Evolutionary conservation across 2,797 vertebrate species (phyloP).

Genomic region (Pangasius macronema): DNA sequence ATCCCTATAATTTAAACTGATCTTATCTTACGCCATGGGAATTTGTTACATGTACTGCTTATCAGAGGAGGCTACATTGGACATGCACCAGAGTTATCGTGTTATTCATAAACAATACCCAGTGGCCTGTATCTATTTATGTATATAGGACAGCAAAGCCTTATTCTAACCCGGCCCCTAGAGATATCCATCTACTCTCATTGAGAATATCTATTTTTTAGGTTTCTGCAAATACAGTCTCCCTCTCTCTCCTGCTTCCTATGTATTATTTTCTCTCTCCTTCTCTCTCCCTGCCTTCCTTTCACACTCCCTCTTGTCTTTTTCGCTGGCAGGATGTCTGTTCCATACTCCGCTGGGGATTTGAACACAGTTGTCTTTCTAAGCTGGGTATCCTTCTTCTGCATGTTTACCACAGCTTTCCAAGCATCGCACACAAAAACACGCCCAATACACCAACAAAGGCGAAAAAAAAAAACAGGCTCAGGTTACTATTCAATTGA

Average conservation of each 20-base stretch:
- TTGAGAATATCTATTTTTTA: constrained; percentile 40
- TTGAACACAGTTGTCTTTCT: constrained; percentile 44
- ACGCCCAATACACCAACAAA: neutral
- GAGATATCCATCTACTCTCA: constrained; percentile 51
- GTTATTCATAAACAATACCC: constrained; percentile 37
- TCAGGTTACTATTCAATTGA: constrained; percentile 15
- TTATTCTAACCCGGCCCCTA: constrained; percentile 31
- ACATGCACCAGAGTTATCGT: constrained; percentile 42
- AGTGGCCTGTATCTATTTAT: constrained; percentile 49
- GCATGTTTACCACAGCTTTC: constrained; percentile 50
- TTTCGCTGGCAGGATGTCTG: constrained; percentile 54
- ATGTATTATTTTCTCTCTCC: constrained; percentile 14
- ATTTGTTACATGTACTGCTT: constrained; percentile 36
- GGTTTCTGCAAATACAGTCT: constrained; percentile 34
- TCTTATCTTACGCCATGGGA: constrained; percentile 36
- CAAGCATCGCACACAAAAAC: constrained; percentile 42
- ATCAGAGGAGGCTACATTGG: constrained; percentile 36
- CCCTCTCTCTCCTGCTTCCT: constrained; percentile 16
- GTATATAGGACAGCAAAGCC: constrained; percentile 54
- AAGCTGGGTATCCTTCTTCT: constrained; percentile 45
- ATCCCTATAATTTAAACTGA: constrained; percentile 38
- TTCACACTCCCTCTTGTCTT: constrained; percentile 44
- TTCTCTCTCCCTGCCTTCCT: constrained; percentile 9
- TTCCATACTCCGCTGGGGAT: constrained; percentile 45
- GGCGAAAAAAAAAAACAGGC: neutral